These are phyloP conservation scores for Auanema sp. DNA, from an alignment of 2,888 invertebrate genomes.

Conservation along the genomic window DNA sequence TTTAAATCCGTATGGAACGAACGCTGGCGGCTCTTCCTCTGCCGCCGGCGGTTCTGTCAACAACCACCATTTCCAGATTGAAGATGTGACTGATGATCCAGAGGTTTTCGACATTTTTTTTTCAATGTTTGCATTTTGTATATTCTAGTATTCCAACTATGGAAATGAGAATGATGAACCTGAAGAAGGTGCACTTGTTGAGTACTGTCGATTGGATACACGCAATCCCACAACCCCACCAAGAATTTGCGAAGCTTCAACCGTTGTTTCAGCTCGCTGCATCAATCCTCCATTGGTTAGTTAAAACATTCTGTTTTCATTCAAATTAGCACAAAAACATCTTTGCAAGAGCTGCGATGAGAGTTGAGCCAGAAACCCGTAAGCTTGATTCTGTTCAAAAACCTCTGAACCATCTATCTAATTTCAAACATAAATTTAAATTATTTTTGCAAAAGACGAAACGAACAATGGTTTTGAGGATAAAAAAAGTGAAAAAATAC, in stretches of 20 bases:
- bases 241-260: conserved; percentile 19
- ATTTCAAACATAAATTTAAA: no score
- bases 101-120: conserved; percentile 12
- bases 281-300: conserved; percentile 11
- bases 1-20: conserved; percentile 24
- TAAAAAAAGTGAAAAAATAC: no score
- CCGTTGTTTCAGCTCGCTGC: conserved; percentile 13
- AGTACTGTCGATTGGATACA: conserved; percentile 27
- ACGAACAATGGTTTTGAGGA: no score
- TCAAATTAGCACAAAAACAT: not conserved
- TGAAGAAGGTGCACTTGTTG: conserved; percentile 26
- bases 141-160: conserved; percentile 24
- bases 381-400: no score
- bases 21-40: not conserved
- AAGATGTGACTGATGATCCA: conserved; percentile 32
- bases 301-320: not conserved
- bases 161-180: conserved; percentile 21
- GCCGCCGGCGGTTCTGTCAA: no score
- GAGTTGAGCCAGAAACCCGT: no score
- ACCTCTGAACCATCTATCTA: no score
- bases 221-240: conserved; percentile 4
- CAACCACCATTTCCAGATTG: conserved; percentile 18
- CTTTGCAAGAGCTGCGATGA: not conserved
- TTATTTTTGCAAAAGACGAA: no score
- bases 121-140: not conserved